Base-by-base conservation (phyloP, 2,113 vertebrate species). In the Serinus canaria region DNA sequence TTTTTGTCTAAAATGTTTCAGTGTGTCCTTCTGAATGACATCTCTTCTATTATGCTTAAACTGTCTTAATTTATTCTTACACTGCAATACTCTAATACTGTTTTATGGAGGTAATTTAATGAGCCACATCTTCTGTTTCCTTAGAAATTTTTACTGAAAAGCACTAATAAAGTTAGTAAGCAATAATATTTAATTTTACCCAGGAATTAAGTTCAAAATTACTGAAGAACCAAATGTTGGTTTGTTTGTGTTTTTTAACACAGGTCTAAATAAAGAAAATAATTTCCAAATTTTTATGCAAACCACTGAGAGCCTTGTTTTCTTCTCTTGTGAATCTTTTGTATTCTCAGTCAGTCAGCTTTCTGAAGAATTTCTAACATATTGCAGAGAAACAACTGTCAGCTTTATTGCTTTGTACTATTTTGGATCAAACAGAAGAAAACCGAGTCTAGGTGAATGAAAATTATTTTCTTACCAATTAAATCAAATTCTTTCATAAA, bases 351-450 rank as follows among this genome's bases (percentile, higher is more conserved):
- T 67, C 43, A 86, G 72, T 64, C 67, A 77, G 16, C 13, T 67
- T 83, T 91, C 68, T 77, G 55, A 87, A 73, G 19, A 87, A 64
- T 87, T 93, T 76, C 41, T 81, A 88, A 74, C 68, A 55, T 90
- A 73, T 63, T 86, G 46, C 55, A 80, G 67, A 73, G 35, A 49
- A 86, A n/a, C 23, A 50, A 66, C 63, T 87, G 70, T 64, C 72
- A 83, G n/a, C 37, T 66, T 96, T 92, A 88, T 80, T 85, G 50
- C 50, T 92, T 90, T 93, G 75, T 80, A 66, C 50, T 90, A 2
- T 33, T 93, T 37, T 90, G 58, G 41, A 92, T 92, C 78, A 94
- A 93, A 86, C 18, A 73, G 82, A 85, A 80, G 31, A 85, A 92
- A 80, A 84, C 4, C 1, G 6, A 73, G 20, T 37, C 25, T 62